Percentiles rank a stretch among this genome's conserved stretches.
Conservation (phyloP, 2,797 vertebrate genomes). For the Argya squamiceps region DNA sequence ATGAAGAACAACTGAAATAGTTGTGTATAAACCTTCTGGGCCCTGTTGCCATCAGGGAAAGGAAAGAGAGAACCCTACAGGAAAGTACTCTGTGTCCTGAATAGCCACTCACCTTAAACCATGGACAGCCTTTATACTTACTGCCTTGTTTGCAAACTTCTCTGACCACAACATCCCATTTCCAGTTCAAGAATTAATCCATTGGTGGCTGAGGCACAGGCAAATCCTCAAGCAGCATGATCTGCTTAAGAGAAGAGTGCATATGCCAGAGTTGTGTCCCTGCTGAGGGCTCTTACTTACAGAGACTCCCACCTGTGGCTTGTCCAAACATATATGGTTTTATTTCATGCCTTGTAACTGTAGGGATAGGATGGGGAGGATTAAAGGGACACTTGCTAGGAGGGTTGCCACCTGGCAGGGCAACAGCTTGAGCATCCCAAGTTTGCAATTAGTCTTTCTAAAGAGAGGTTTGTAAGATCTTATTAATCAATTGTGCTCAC, state of each 20-base stretch:
- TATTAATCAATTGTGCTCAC: not conserved
- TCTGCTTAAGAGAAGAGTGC: constrained; percentile 8
- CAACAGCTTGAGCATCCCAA: not conserved
- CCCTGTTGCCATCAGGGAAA: not conserved
- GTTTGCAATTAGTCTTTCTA: not conserved
- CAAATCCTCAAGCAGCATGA: constrained; percentile 23
- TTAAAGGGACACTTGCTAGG: not conserved
- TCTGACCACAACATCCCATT: not conserved
- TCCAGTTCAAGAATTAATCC: constrained; percentile 19
- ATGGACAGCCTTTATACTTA: not conserved
- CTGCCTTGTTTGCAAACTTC: not conserved
- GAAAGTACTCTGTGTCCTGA: not conserved
- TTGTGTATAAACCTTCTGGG: not conserved
- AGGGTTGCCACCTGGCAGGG: not conserved
- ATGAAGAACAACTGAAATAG: not conserved
- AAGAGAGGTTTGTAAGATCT: not conserved
- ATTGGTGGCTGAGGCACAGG: not conserved
- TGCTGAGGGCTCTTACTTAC: not conserved
- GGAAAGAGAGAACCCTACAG: not conserved
- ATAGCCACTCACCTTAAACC: not conserved
- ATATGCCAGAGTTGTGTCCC: not conserved
- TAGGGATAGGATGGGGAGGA: not conserved
- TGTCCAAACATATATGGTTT: not conserved
- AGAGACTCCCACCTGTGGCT: not conserved
- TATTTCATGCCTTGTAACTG: not conserved